A percentile compares a stretch with the other conserved stretches of the same genome.
Conservation (phyloP, 2,113 vertebrate species). For the Chionis minor region DNA sequence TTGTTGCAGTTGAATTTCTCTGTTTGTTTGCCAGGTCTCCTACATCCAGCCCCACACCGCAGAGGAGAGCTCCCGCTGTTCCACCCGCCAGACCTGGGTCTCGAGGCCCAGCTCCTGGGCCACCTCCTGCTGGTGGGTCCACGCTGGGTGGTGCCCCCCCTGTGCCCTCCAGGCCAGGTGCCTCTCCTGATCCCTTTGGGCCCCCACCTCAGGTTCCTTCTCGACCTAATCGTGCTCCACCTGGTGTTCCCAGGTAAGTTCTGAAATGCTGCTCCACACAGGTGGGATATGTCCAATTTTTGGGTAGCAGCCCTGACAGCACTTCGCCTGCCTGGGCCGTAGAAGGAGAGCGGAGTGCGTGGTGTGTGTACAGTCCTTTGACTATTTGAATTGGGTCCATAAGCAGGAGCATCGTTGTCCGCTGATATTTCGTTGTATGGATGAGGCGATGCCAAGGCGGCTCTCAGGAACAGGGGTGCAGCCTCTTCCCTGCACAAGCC, state of each 20-base stretch:
- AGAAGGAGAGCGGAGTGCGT: neutral
- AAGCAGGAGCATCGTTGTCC: neutral
- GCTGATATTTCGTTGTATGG: neutral
- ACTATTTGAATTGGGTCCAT: neutral
- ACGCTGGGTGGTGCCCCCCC: conserved; percentile 87
- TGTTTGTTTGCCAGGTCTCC: conserved; percentile 83
- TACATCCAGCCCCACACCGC: conserved; percentile 93
- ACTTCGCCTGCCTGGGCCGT: neutral
- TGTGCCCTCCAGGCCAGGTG: conserved; percentile 94
- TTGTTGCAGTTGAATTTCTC: conserved; percentile 47
- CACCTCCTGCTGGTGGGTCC: conserved; percentile 87
- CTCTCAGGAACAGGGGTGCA: neutral
- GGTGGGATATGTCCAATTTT: neutral
- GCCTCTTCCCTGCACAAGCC: neutral
- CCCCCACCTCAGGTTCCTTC: conserved; percentile 94
- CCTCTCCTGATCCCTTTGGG: conserved; percentile 93
- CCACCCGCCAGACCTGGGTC: conserved; percentile 90
- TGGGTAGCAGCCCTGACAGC: neutral
- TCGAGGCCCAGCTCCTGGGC: conserved; percentile 91
- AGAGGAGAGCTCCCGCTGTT: conserved; percentile 93
- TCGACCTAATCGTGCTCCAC: conserved; percentile 95
- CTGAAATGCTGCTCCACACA: rapidly evolving
- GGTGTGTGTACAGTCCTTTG: neutral
- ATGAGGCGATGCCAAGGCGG: neutral
- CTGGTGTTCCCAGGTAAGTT: conserved; percentile 96